Evolutionary conservation across 2,797 vertebrate genomes (phyloP).

Genomic region (Amniataba percoides): DNA sequence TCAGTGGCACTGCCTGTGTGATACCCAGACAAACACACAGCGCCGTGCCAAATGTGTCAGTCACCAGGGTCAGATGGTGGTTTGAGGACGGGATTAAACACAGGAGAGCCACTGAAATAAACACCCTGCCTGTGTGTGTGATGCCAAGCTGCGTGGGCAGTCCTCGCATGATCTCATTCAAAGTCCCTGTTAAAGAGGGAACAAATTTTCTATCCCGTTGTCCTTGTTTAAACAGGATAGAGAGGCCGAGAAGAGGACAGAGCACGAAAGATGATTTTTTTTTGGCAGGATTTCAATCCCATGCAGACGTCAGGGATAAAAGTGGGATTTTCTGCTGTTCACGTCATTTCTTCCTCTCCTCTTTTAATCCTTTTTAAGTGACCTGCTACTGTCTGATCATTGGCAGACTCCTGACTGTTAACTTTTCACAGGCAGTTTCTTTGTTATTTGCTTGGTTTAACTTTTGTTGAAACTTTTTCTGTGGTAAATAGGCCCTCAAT

Average conservation of each 20-base stretch:
- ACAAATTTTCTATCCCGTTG: neutral
- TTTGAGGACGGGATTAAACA: slow-evolving; percentile 40
- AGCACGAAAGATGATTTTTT: slow-evolving; percentile 8
- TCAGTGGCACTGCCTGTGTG: slow-evolving; percentile 24
- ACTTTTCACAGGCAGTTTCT: neutral
- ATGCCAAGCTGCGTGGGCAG: neutral
- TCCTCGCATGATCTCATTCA: neutral
- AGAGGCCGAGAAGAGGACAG: slow-evolving; percentile 33
- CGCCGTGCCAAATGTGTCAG: slow-evolving; percentile 54
- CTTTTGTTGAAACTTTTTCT: neutral
- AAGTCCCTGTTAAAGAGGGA: neutral
- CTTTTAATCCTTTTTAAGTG: slow-evolving; percentile 24
- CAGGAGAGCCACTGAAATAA: slow-evolving; percentile 3
- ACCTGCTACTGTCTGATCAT: slow-evolving; percentile 3
- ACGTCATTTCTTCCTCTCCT: slow-evolving; percentile 3
- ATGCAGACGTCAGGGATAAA: slow-evolving; percentile 27
- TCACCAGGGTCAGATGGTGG: slow-evolving; percentile 28
- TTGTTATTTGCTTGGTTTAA: neutral
- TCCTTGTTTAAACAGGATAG: slow-evolving; percentile 31
- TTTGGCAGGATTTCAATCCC: slow-evolving; percentile 34
- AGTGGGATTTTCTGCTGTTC: slow-evolving; percentile 36
- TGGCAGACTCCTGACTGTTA: neutral
- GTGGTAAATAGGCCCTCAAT: neutral
- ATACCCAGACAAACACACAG: slow-evolving; percentile 40
- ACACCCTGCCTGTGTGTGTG: neutral